Evolutionary conservation across 2,113 vertebrate genomes (phyloP).

Genomic region (Gila orcuttii): DNA sequence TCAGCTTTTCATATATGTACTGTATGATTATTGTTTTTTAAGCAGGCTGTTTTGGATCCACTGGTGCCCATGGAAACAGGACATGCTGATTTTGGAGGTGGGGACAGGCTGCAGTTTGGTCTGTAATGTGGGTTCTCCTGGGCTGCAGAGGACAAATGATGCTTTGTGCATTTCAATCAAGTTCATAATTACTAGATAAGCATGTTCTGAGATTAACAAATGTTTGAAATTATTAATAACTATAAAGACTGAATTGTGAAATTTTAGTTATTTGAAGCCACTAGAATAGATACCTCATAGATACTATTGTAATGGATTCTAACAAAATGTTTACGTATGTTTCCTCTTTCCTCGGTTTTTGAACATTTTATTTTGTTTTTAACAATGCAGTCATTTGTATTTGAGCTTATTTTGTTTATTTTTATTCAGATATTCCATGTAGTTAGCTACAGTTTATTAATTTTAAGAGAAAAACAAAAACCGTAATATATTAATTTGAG

Average conservation of each 20-base stretch:
- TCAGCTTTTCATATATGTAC: background rate
- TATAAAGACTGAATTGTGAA: slow-evolving; percentile 3
- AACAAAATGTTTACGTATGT: slow-evolving; percentile 1
- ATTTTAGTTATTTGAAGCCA: background rate
- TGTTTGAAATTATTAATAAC: background rate
- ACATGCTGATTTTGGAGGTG: slow-evolving; percentile 87
- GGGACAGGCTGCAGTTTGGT: slow-evolving; percentile 82
- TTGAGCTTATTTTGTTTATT: background rate
- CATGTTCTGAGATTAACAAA: slow-evolving; percentile 25
- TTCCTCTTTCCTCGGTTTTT: background rate
- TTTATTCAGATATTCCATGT: background rate
- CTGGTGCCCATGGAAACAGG: slow-evolving; percentile 78
- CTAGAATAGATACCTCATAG: background rate
- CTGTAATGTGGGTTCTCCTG: slow-evolving; percentile 79
- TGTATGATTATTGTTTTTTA: slow-evolving; percentile 34
- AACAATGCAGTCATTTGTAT: background rate
- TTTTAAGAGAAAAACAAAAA: background rate
- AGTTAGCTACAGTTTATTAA: background rate
- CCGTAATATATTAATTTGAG: background rate
- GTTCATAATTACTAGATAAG: slow-evolving; percentile 67
- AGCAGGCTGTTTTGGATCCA: slow-evolving; percentile 56
- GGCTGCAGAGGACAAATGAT: slow-evolving; percentile 63
- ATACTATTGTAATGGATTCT: background rate
- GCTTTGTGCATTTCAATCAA: slow-evolving; percentile 57
- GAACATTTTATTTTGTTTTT: background rate